Conservation (phyloP, 1,140 invertebrate genomes). For the Luehdorfia chinensis region DNA sequence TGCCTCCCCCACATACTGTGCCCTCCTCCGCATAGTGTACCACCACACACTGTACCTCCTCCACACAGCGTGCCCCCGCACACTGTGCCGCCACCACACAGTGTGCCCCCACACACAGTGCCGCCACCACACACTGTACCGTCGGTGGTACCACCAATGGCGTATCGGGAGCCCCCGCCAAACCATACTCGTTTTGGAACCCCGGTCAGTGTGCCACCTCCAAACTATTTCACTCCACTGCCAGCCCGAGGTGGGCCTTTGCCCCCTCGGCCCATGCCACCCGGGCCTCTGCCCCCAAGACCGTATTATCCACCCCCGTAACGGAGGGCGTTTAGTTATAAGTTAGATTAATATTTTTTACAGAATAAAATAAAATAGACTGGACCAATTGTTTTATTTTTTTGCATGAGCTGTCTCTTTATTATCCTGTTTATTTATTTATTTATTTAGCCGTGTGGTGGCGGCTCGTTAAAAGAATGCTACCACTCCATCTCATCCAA, state of each 20-base stretch:
- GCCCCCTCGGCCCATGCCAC: slow-evolving; percentile 32
- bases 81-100: too few relatives aligned
- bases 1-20: slow-evolving; percentile 32
- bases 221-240: slow-evolving; percentile 56
- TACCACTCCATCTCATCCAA: too few relatives aligned
- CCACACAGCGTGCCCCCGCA: too few relatives aligned
- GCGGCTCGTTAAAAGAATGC: too few relatives aligned
- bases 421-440: too few relatives aligned
- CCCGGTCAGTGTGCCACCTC: slow-evolving; percentile 53
- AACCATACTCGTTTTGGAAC: slow-evolving; percentile 39
- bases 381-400: slow-evolving; percentile 29
- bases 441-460: too few relatives aligned
- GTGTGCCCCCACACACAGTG: slow-evolving; percentile 34
- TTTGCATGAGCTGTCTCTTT: slow-evolving; percentile 20
- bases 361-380: slow-evolving; percentile 49
- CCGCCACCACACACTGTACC: slow-evolving; percentile 36
- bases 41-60: too few relatives aligned
- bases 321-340: slow-evolving; percentile 38
- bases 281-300: slow-evolving; percentile 51
- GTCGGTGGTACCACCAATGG: too few relatives aligned
- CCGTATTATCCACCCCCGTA: slow-evolving; percentile 73
- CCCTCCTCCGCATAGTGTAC: too few relatives aligned
- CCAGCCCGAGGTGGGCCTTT: slow-evolving; percentile 42
- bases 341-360: slow-evolving; percentile 61
- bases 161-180: slow-evolving; percentile 46